Percentiles rank a stretch among this genome's conserved stretches.
phyloP scores from a whole-genome alignment of 2,113 vertebrate species.

The Paramormyrops kingsleyae region DNA sequence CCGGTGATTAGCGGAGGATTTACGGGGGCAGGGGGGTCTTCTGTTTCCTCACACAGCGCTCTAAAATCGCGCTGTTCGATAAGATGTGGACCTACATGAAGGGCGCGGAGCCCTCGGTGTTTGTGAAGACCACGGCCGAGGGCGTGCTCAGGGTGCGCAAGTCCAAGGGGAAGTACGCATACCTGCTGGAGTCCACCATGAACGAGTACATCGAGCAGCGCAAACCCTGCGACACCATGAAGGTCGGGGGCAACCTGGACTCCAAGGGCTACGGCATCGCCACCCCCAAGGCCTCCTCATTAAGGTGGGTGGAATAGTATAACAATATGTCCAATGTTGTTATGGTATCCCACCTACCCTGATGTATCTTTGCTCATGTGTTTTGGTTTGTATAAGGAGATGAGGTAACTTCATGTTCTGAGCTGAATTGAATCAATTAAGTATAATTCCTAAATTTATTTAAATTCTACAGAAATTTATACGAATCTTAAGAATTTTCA shows the following conservation, averaged over 20 bases:
- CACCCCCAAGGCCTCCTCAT: slow-evolving; percentile 99
- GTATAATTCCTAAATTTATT: slow-evolving; percentile 22
- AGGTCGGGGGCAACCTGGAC: slow-evolving; percentile 99
- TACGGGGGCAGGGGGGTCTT: background rate
- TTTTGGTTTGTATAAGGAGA: slow-evolving; percentile 97
- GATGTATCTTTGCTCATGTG: slow-evolving; percentile 98
- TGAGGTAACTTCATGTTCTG: slow-evolving; percentile 73
- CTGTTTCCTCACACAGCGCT: slow-evolving; percentile 69
- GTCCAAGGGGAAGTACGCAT: slow-evolving; percentile 98
- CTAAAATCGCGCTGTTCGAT: slow-evolving; percentile 99
- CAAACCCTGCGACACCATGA: slow-evolving; percentile 99
- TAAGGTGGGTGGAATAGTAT: slow-evolving; percentile 99
- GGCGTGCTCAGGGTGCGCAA: slow-evolving; percentile 92
- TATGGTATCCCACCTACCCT: slow-evolving; percentile 99
- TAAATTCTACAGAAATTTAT: slow-evolving; percentile 57
- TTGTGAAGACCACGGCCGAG: slow-evolving; percentile 97
- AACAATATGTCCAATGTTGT: slow-evolving; percentile 99
- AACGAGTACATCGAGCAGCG: slow-evolving; percentile 99
- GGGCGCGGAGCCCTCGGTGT: slow-evolving; percentile 95
- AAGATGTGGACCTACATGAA: slow-evolving; percentile 99
- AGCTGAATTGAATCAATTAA: slow-evolving; percentile 19
- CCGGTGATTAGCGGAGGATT: background rate
- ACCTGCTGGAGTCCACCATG: slow-evolving; percentile 98
- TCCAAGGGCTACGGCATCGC: slow-evolving; percentile 99
- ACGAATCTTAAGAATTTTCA: slow-evolving; percentile 47